These are phyloP conservation scores for Papilio dardanus DNA, from an alignment of 1,140 invertebrate species.

Conservation along the genomic window DNA sequence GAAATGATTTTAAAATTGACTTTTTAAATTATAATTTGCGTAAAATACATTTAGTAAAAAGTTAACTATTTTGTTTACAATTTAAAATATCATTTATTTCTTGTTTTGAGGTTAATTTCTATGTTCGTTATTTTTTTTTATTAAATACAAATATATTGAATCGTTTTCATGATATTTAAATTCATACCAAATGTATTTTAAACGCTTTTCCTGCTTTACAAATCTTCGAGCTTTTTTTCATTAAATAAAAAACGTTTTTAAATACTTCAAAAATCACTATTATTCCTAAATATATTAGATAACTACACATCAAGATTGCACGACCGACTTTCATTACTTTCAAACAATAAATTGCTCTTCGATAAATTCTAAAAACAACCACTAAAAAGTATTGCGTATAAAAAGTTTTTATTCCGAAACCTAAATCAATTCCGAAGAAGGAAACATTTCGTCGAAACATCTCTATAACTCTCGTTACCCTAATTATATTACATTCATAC, in stretches of 20 bases:
- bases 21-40: not conserved
- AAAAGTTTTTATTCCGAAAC: conserved; percentile 28
- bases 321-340: conserved; percentile 61
- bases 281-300: conserved; percentile 46
- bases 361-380: conserved; percentile 36
- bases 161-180: conserved; percentile 5
- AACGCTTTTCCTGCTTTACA: conserved; percentile 11
- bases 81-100: too few relatives aligned
- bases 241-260: conserved; percentile 22
- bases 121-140: not conserved
- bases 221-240: conserved; percentile 7
- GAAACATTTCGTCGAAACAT: conserved; percentile 46
- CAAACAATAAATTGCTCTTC: not conserved
- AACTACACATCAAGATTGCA: conserved; percentile 69
- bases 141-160: not conserved
- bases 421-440: conserved; percentile 51
- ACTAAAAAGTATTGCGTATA: conserved; percentile 40
- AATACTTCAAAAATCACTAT: conserved; percentile 13
- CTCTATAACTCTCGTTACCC: conserved; percentile 61
- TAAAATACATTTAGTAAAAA: not conserved
- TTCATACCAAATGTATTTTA: not conserved
- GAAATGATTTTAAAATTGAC: conserved; percentile 3
- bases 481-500: conserved; percentile 61
- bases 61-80: not conserved
- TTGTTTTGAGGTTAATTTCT: too few relatives aligned